phyloP scores from a whole-genome alignment of 2,113 vertebrate genomes.

The Caranx melampygus region DNA sequence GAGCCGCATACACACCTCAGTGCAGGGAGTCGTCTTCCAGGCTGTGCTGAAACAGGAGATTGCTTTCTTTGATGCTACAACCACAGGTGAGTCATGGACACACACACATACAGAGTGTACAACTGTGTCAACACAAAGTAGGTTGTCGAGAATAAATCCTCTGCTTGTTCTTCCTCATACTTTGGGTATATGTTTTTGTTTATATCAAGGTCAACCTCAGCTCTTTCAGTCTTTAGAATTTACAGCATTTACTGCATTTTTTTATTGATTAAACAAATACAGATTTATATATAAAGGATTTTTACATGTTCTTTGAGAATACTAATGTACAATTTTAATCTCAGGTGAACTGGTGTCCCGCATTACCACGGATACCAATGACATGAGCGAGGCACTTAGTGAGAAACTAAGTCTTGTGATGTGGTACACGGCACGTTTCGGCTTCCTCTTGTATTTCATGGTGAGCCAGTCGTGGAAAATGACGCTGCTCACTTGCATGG shows the following conservation, averaged over 20 bases:
- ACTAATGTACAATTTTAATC: slow-evolving; percentile 1
- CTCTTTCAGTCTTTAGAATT: background rate
- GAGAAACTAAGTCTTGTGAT: slow-evolving; percentile 83
- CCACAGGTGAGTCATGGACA: slow-evolving; percentile 69
- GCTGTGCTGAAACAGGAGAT: slow-evolving; percentile 85
- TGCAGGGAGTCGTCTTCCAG: slow-evolving; percentile 82
- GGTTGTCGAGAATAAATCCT: background rate
- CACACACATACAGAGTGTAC: background rate
- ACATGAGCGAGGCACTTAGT: slow-evolving; percentile 84
- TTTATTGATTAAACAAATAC: background rate
- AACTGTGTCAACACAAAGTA: background rate
- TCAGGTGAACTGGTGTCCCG: slow-evolving; percentile 86
- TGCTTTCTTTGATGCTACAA: slow-evolving; percentile 77
- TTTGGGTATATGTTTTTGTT: background rate
- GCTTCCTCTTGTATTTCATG: slow-evolving; percentile 84
- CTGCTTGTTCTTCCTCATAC: too few species aligned
- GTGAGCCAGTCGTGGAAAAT: slow-evolving; percentile 81
- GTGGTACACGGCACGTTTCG: slow-evolving; percentile 83
- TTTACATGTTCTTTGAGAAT: background rate
- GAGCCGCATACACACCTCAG: slow-evolving; percentile 81
- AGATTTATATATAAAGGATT: background rate
- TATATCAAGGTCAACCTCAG: background rate
- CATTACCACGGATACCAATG: slow-evolving; percentile 85
- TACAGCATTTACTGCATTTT: background rate
- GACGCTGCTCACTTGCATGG: slow-evolving; percentile 81